phyloP scores from a whole-genome alignment of 2,888 invertebrate species.

The Adelphocoris suturalis region DNA sequence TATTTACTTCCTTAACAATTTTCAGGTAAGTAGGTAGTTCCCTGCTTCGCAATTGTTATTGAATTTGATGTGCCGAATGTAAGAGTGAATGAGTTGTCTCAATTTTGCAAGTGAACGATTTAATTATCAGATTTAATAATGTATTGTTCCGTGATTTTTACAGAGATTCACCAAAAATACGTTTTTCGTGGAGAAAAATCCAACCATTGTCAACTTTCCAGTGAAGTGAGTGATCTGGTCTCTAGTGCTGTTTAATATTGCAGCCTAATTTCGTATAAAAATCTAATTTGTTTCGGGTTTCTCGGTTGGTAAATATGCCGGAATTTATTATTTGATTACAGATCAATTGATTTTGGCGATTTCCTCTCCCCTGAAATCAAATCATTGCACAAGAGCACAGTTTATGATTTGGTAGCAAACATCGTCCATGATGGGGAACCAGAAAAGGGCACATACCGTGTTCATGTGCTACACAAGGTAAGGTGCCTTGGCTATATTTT shows the following conservation, averaged over 20 bases:
- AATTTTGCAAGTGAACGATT: neutral
- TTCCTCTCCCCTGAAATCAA: constrained; percentile 92
- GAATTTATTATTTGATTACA: constrained; percentile 79
- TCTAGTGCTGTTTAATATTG: neutral
- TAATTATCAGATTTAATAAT: neutral
- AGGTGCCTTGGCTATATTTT: constrained; percentile 43
- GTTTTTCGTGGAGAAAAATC: constrained; percentile 99
- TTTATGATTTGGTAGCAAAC: constrained; percentile 98
- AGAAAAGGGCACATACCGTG: constrained; percentile 84
- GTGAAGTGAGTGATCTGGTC: constrained; percentile 90
- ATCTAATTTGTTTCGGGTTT: too few species aligned
- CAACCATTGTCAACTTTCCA: constrained; percentile 99
- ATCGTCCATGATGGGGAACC: constrained; percentile 99
- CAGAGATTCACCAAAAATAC: constrained; percentile 98
- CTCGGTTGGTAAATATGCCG: too few species aligned
- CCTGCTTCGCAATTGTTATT: too few species aligned
- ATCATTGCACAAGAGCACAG: constrained; percentile 88
- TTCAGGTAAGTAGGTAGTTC: neutral
- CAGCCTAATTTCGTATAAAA: too few species aligned
- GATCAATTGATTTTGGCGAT: constrained; percentile 98
- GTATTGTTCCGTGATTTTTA: neutral
- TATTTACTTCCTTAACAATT: constrained; percentile 35
- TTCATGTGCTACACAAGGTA: constrained; percentile 79
- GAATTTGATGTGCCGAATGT: too few species aligned
- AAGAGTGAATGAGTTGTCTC: too few species aligned